Evolutionary conservation across 2,888 invertebrate species (phyloP).

Genomic region (Patella ulyssiponensis): DNA sequence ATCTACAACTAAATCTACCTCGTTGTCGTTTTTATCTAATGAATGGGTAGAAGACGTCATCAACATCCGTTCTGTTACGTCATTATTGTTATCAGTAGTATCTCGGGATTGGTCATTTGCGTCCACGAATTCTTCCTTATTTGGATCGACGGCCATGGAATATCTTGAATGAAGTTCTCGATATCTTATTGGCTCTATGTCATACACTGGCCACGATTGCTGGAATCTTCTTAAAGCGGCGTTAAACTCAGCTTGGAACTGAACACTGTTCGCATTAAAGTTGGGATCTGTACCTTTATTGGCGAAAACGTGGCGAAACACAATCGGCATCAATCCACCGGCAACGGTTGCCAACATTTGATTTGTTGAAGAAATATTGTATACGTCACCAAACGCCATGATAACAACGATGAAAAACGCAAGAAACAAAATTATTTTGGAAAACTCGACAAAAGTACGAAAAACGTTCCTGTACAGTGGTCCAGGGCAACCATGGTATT

Average conservation of each 20-base stretch:
- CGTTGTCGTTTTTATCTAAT: background rate
- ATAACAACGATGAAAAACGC: slow-evolving; percentile 55
- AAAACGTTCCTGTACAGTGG: slow-evolving; percentile 46
- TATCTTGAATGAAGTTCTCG: background rate
- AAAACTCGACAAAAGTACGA: slow-evolving; percentile 44
- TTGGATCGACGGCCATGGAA: background rate
- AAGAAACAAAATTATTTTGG: slow-evolving; percentile 52
- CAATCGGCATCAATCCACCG: slow-evolving; percentile 54
- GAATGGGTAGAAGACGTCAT: background rate
- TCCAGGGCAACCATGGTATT: slow-evolving; percentile 57
- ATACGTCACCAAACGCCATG: slow-evolving; percentile 51
- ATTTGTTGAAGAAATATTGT: slow-evolving; percentile 55
- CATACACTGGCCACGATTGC: background rate
- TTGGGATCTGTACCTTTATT: slow-evolving; percentile 45
- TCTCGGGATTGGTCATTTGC: background rate
- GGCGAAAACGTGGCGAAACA: slow-evolving; percentile 51
- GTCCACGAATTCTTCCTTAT: background rate
- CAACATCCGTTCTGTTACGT: background rate
- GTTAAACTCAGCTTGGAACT: slow-evolving; percentile 44
- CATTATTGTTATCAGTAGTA: background rate
- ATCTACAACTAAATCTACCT: background rate
- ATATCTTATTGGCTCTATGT: background rate
- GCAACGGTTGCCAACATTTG: slow-evolving; percentile 55
- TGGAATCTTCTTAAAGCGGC: slow-evolving; percentile 23
- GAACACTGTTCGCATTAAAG: slow-evolving; percentile 56